These are phyloP conservation scores for Ischnus inquisitorius DNA, from an alignment of 2,888 invertebrate species.

Conservation along the genomic window DNA sequence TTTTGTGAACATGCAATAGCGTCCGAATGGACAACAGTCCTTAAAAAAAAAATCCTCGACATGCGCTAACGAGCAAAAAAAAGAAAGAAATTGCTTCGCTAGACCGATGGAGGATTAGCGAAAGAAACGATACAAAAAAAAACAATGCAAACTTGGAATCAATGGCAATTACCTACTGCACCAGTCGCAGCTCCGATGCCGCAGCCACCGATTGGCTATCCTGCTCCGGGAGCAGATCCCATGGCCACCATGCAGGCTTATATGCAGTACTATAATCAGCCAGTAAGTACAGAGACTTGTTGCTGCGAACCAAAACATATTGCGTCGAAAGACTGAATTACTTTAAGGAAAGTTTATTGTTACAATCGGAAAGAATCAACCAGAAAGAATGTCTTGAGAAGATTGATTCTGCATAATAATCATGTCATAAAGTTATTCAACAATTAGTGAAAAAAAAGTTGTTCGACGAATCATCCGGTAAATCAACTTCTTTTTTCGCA, in stretches of 20 bases:
- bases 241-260: conserved; percentile 84
- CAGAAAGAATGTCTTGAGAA: no score
- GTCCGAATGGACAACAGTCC: conserved; percentile 81
- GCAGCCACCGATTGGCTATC: conserved; percentile 83
- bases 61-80: conserved; percentile 77
- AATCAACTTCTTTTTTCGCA: no score
- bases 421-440: no score
- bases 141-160: conserved; percentile 84
- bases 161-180: conserved; percentile 83
- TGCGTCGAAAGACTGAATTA: neutral
- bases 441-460: no score
- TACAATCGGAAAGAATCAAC: no score
- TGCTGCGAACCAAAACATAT: neutral
- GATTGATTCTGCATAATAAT: no score
- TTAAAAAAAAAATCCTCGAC: conserved; percentile 80
- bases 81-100: conserved; percentile 68
- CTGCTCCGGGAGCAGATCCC: conserved; percentile 82
- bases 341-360: no score
- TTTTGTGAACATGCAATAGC: conserved; percentile 80
- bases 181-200: conserved; percentile 81
- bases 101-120: conserved; percentile 72
- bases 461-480: no score
- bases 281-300: conserved; percentile 80
- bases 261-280: conserved; percentile 85
- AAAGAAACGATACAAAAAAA: conserved; percentile 70